Percentiles rank a stretch among this genome's conserved stretches.
Conservation (phyloP, 2,797 vertebrate species). For the Capromys pilorides region DNA sequence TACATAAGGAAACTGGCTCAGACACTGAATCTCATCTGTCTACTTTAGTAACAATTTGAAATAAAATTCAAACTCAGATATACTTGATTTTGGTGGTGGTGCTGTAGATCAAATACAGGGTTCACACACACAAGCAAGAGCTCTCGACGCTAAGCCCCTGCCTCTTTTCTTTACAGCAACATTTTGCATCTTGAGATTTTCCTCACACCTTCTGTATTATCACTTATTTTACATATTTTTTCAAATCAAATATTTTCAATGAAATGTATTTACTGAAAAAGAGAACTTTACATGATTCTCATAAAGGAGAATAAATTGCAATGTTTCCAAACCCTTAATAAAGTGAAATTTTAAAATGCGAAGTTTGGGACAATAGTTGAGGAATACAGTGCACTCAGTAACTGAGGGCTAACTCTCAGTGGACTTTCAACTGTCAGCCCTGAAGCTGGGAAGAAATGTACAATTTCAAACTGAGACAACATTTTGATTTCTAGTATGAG, state of each 20-base stretch:
- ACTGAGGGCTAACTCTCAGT: constrained; percentile 6
- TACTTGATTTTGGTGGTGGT: background rate
- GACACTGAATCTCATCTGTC: constrained; percentile 16
- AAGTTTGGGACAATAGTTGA: background rate
- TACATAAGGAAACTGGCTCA: constrained; percentile 5
- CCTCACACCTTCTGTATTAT: background rate
- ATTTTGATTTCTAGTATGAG: constrained; percentile 23
- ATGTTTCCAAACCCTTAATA: constrained; percentile 15
- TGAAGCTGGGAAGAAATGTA: constrained; percentile 37
- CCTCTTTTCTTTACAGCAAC: background rate
- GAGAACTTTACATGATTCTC: background rate
- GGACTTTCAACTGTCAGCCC: background rate
- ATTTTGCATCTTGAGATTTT: constrained; percentile 13
- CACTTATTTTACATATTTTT: constrained; percentile 21
- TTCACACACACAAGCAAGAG: too few species aligned
- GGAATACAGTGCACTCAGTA: background rate
- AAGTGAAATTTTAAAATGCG: constrained; percentile 42
- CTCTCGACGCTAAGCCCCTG: background rate
- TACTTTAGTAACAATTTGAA: background rate
- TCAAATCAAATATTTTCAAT: background rate
- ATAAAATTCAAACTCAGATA: background rate
- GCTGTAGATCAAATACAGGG: background rate
- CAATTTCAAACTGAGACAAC: background rate
- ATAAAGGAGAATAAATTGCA: constrained; percentile 26
- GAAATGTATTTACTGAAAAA: constrained; percentile 37